Evolutionary conservation across 2,797 vertebrate species (phyloP).

Genomic region (Thamnophis elegans): DNA sequence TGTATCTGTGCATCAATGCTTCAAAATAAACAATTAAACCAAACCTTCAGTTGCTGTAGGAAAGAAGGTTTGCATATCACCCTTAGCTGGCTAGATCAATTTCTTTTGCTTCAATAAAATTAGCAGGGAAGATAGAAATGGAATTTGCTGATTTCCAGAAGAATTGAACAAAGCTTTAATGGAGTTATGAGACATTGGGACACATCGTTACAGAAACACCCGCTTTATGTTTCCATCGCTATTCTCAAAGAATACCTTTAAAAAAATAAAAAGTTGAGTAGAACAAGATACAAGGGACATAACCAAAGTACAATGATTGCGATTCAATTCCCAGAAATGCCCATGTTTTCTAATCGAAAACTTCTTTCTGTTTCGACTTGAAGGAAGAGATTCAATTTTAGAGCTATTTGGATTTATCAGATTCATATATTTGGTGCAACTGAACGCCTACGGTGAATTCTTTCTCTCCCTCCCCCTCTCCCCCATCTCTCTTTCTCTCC

Average conservation of each 20-base stretch:
- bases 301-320: background rate
- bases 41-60: constrained; percentile 32
- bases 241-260: background rate
- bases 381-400: background rate
- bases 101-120: constrained; percentile 61
- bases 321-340: background rate
- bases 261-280: background rate
- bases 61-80: constrained; percentile 59
- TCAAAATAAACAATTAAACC: constrained; percentile 1
- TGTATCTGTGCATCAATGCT: constrained; percentile 26
- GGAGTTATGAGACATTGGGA: background rate
- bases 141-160: background rate
- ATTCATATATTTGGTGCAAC: background rate
- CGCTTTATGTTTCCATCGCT: background rate
- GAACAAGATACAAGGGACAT: background rate
- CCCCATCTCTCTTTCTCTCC: fast-evolving
- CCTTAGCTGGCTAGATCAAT: constrained; percentile 46
- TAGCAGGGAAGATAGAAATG: constrained; percentile 12
- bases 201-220: background rate
- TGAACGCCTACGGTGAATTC: background rate
- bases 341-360: background rate
- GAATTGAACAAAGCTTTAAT: background rate
- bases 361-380: background rate
- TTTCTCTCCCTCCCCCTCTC: fast-evolving
- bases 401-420: background rate